Conservation (phyloP, 1,140 invertebrate species). For the Holcopasites calliopsidis region DNA sequence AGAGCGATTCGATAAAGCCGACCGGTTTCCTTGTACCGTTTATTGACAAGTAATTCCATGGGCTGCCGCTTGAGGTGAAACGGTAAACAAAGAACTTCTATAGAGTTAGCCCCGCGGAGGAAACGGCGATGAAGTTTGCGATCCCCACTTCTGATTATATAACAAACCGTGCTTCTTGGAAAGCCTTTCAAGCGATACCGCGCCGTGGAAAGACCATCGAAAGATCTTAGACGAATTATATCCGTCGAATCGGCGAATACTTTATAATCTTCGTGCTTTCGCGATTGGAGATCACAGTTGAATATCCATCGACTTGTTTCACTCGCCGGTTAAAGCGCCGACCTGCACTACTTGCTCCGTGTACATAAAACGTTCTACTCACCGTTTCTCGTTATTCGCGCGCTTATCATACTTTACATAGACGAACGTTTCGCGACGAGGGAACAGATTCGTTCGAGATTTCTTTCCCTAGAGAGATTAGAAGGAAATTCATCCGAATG, state of each 20-base stretch:
- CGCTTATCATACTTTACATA: too few relatives aligned
- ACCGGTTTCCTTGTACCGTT: not conserved
- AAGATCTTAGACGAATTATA: not conserved
- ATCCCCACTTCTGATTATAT: constrained; percentile 23
- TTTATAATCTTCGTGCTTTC: not conserved
- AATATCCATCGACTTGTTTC: too few relatives aligned
- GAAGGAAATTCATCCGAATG: not conserved
- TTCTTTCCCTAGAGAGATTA: too few relatives aligned
- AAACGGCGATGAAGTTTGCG: constrained; percentile 11
- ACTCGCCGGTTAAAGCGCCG: too few relatives aligned
- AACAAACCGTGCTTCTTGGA: constrained; percentile 9
- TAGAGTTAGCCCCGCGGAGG: not conserved
- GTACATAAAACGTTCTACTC: too few relatives aligned
- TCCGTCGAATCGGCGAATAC: too few relatives aligned
- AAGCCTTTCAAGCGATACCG: not conserved
- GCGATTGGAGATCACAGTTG: too few relatives aligned
- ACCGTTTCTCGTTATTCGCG: too few relatives aligned
- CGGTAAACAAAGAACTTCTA: constrained; percentile 29
- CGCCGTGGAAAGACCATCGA: not conserved
- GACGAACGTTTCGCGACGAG: too few relatives aligned
- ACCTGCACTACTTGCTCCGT: too few relatives aligned
- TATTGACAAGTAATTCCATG: constrained; percentile 25
- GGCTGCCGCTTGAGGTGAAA: not conserved
- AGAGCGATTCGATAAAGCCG: not conserved
- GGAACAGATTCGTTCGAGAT: too few relatives aligned